phyloP scores from a whole-genome alignment of 2,888 invertebrate genomes.

The Metellina segmentata region DNA sequence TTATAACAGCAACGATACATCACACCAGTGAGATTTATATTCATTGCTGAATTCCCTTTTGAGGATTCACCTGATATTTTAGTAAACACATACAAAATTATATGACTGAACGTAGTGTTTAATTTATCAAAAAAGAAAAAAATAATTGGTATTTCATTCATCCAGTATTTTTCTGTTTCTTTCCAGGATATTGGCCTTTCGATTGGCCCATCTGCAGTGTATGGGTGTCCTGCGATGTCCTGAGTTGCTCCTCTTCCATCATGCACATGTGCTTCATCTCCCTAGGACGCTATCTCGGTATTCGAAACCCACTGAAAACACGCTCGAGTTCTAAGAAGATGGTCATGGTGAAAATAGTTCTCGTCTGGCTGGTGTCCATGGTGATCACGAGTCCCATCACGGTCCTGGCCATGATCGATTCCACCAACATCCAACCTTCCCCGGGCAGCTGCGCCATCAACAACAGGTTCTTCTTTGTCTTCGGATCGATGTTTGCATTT shows the following conservation, averaged over 20 bases:
- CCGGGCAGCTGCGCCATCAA: constrained; percentile 81
- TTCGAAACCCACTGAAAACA: constrained; percentile 82
- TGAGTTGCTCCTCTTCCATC: constrained; percentile 83
- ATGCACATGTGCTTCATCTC: constrained; percentile 84
- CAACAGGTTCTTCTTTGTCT: constrained; percentile 84
- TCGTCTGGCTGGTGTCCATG: constrained; percentile 95
- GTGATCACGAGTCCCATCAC: constrained; percentile 94
- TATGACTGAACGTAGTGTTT: too few species aligned
- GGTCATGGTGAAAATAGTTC: constrained; percentile 93
- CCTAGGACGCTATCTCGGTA: constrained; percentile 83
- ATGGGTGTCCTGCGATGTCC: constrained; percentile 91
- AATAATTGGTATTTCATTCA: too few species aligned
- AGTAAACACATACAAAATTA: too few species aligned
- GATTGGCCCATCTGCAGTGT: constrained; percentile 82
- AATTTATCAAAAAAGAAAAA: too few species aligned
- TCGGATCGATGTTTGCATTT: constrained; percentile 96
- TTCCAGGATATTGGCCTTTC: constrained; percentile 94
- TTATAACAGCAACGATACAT: too few species aligned
- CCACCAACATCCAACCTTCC: constrained; percentile 81
- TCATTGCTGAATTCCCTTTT: too few species aligned
- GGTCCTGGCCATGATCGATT: constrained; percentile 82
- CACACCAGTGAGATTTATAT: too few species aligned
- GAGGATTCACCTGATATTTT: too few species aligned
- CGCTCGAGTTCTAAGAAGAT: constrained; percentile 78
- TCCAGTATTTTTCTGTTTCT: too few species aligned